Evolutionary conservation across 2,797 vertebrate genomes (phyloP).

Genomic region (Acridotheres tristis): DNA sequence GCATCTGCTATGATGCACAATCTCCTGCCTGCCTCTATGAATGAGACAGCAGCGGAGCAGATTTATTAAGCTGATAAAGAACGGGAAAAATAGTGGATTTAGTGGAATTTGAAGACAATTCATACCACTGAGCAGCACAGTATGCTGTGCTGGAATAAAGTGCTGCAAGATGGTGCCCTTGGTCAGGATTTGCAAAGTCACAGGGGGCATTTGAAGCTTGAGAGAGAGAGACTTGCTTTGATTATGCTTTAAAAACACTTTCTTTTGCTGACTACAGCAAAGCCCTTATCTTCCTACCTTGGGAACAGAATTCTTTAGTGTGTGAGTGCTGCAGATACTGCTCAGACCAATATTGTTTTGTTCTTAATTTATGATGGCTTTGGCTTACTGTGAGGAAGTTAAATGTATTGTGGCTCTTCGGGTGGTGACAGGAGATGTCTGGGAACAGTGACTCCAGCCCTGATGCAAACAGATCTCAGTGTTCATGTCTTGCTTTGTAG

Average conservation of each 20-base stretch:
- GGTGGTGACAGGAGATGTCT: not conserved
- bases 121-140: not conserved
- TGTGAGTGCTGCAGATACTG: not conserved
- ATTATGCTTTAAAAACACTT: not conserved
- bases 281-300: not conserved
- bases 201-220: not conserved
- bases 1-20: not conserved
- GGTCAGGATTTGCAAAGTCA: not conserved
- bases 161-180: not conserved
- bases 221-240: not conserved
- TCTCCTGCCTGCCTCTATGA: not conserved
- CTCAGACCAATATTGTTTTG: not conserved
- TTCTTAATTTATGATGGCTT: not conserved
- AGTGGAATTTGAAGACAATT: not conserved
- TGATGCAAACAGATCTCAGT: not conserved
- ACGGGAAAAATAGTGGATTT: not conserved
- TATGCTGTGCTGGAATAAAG: not conserved
- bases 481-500: not conserved
- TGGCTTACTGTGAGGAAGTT: not conserved
- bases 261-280: not conserved
- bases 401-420: not conserved
- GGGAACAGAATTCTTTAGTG: not conserved
- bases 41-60: not conserved
- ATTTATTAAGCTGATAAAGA: not conserved
- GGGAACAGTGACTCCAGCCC: fast-evolving